Conservation (phyloP, 1,140 invertebrate genomes). For the Drosophila nannoptera region DNA sequence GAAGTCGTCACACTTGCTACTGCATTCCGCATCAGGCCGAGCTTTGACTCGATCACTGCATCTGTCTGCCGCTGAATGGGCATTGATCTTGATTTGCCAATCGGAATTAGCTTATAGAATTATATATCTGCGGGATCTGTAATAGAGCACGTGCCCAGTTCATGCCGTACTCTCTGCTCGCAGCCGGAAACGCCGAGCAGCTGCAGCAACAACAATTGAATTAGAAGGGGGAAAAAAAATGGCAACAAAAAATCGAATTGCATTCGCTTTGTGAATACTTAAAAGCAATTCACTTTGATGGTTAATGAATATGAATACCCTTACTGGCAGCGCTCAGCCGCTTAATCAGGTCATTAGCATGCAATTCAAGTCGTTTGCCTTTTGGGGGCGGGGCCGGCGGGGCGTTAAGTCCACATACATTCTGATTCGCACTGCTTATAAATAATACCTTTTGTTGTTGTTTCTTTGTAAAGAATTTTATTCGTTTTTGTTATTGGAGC, state of each 20-base stretch:
- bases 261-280: slow-evolving; percentile 52
- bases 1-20: not conserved
- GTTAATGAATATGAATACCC: slow-evolving; percentile 48
- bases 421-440: slow-evolving; percentile 9
- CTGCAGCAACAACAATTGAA: slow-evolving; percentile 14
- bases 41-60: not conserved
- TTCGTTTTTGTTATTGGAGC: not conserved
- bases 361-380: slow-evolving; percentile 39
- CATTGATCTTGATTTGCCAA: not conserved
- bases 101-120: not conserved
- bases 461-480: not conserved
- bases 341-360: slow-evolving; percentile 70
- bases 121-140: not conserved
- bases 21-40: too few species aligned
- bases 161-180: not conserved
- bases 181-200: slow-evolving; percentile 52
- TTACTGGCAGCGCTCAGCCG: slow-evolving; percentile 6
- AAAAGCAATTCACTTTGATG: slow-evolving; percentile 45
- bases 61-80: not conserved
- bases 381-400: not conserved
- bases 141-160: slow-evolving; percentile 18
- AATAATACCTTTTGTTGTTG: slow-evolving; percentile 3
- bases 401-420: not conserved
- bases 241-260: slow-evolving; percentile 23
- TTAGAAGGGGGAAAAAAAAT: slow-evolving; percentile 15